These are phyloP conservation scores for Musca domestica DNA, from an alignment of 1,140 invertebrate genomes.

Conservation along the genomic window DNA sequence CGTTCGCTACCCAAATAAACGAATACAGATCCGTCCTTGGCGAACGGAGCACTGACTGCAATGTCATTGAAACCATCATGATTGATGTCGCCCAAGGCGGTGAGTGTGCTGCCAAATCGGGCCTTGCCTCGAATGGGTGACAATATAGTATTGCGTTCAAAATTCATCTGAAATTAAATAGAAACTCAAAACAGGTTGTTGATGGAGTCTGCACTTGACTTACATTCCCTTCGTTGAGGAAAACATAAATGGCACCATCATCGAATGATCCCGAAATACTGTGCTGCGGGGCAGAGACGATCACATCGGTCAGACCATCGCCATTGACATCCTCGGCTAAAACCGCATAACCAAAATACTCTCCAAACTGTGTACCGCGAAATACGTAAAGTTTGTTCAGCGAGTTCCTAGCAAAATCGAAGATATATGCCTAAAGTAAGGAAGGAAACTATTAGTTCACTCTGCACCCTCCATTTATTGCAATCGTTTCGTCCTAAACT, in stretches of 20 bases:
- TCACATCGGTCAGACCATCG: slow-evolving; percentile 66
- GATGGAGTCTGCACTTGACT: not conserved
- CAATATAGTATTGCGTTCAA: no score
- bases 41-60: slow-evolving; percentile 65
- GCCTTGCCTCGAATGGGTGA: not conserved
- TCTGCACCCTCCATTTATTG: no score
- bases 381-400: not conserved
- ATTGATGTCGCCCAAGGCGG: slow-evolving; percentile 23
- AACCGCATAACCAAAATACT: slow-evolving; percentile 71
- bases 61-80: slow-evolving; percentile 49
- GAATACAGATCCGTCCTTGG: slow-evolving; percentile 62
- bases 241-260: slow-evolving; percentile 59
- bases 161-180: not conserved
- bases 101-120: slow-evolving; percentile 22
- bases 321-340: slow-evolving; percentile 65
- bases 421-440: not conserved
- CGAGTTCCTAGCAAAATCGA: not conserved
- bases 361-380: slow-evolving; percentile 63
- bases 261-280: slow-evolving; percentile 53
- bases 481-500: not conserved
- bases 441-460: not conserved
- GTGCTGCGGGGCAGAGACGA: slow-evolving; percentile 74
- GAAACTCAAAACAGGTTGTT: not conserved
- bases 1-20: slow-evolving; percentile 60
- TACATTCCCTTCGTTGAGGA: slow-evolving; percentile 54